These are phyloP conservation scores for Oreochromis niloticus DNA, from an alignment of 2,113 vertebrate genomes.

Conservation along the genomic window DNA sequence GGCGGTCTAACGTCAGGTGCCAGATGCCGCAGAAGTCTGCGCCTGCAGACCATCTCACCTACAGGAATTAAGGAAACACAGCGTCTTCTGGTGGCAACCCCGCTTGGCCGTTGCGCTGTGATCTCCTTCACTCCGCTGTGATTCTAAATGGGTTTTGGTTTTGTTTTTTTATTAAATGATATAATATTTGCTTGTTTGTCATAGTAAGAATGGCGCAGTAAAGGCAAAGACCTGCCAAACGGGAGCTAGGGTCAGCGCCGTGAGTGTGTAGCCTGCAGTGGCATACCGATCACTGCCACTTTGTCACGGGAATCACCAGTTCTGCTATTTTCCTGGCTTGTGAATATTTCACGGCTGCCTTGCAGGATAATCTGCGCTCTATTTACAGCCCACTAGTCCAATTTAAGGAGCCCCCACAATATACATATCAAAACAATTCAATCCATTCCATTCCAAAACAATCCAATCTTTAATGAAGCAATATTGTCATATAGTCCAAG, in stretches of 20 bases:
- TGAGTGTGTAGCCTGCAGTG: not conserved
- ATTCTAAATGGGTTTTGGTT: not conserved
- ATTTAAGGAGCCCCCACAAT: not conserved
- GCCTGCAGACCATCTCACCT: not conserved
- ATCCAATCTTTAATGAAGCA: not conserved
- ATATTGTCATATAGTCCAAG: not conserved
- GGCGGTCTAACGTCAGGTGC: not conserved
- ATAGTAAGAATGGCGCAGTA: not conserved
- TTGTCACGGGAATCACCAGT: not conserved
- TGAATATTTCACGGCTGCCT: not conserved
- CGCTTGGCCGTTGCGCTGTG: not conserved
- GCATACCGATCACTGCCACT: not conserved
- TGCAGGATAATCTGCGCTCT: not conserved
- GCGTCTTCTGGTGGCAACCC: slow-evolving; percentile 66
- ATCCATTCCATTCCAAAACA: not conserved
- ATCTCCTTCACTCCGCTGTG: not conserved
- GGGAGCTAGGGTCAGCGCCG: not conserved
- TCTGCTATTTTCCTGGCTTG: not conserved
- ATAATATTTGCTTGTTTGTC: not conserved
- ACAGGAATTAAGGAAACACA: slow-evolving; percentile 45
- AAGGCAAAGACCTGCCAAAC: not conserved
- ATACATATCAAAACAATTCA: not conserved
- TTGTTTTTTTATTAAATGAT: not conserved
- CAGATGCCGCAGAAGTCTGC: not conserved
- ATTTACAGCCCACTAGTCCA: not conserved